These are phyloP conservation scores for Carettochelys insculpta DNA, from an alignment of 2,113 vertebrate species.

Conservation along the genomic window DNA sequence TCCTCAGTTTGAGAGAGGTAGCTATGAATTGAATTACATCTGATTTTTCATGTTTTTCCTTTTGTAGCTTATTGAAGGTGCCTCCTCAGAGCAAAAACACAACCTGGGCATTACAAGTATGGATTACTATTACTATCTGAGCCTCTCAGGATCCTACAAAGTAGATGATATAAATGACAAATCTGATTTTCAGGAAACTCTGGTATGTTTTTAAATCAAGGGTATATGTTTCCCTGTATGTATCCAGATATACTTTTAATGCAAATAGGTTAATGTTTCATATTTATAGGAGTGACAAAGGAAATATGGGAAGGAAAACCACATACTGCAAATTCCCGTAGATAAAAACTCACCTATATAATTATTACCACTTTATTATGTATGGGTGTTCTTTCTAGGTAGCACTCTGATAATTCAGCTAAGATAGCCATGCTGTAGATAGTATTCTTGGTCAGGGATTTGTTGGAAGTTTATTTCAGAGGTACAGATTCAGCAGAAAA, in stretches of 20 bases:
- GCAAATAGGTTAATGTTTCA: neutral
- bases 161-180: constrained; percentile 98
- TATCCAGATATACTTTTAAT: neutral
- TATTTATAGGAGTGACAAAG: neutral
- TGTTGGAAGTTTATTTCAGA: neutral
- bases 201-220: constrained; percentile 76
- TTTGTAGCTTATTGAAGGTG: constrained; percentile 92
- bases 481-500: neutral
- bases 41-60: neutral
- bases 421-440: neutral
- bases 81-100: constrained; percentile 88
- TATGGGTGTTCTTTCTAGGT: neutral
- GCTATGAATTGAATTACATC: neutral
- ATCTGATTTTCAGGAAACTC: constrained; percentile 93
- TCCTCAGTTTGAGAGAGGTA: neutral
- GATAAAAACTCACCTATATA: neutral
- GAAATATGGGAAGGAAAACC: neutral
- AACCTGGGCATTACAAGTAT: constrained; percentile 92
- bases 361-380: neutral
- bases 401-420: neutral
- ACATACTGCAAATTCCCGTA: neutral
- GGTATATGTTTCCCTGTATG: neutral
- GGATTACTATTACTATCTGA: constrained; percentile 96
- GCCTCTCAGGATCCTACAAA: constrained; percentile 95
- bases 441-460: neutral